Base-by-base conservation (phyloP, 2,113 vertebrate genomes). In the Lates calcarifer region DNA sequence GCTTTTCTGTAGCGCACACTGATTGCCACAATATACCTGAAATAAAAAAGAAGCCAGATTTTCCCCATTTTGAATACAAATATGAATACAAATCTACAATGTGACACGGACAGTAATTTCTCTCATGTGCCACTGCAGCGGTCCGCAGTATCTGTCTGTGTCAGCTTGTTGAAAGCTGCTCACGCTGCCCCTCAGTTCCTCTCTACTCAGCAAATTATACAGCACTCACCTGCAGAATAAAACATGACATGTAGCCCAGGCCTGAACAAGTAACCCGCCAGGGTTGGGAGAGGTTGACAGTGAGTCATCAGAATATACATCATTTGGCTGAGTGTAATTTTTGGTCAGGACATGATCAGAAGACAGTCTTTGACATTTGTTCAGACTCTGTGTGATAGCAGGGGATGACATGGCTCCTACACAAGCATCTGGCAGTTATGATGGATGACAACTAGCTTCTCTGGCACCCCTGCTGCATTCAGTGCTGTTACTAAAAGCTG, bases 271-370 rank as follows among this genome's bases (percentile, higher is more conserved):
- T 15, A 61, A 67, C 63, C 62, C 1, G 15, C 56, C 22, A 2
- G 33, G 82, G 69, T 57, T 37, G 5, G n/a, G 26, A 24, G 61
- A 66, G 26, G 78, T 58, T 31, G 65, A 72, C 79, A 28, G 71
- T 53, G 65, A 82, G 51, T 82, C 85, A 81, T 89, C 77, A 63
- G 69, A 82, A 76, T 82, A n/a, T 67, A 39, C 79, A 79, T 78
- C 39, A 72, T 62, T 31, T 6, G n/a, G 66, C 55, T 14, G 26
- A 58, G 63, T 73, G 29, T 56, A 53, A 43, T 51, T 56, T 75
- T 67, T 57, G 65, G 33, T 73, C 33, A 67, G 57, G 15, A 41
- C 12, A 26, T 10, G 1, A 69, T 55, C 60, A 56, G 76, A 64
- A 33, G 43, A 72, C 61, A 11, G 49, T 41, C 12, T 62, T 37